These are phyloP conservation scores for Euplexia lucipara DNA, from an alignment of 2,888 invertebrate genomes.

Conservation along the genomic window DNA sequence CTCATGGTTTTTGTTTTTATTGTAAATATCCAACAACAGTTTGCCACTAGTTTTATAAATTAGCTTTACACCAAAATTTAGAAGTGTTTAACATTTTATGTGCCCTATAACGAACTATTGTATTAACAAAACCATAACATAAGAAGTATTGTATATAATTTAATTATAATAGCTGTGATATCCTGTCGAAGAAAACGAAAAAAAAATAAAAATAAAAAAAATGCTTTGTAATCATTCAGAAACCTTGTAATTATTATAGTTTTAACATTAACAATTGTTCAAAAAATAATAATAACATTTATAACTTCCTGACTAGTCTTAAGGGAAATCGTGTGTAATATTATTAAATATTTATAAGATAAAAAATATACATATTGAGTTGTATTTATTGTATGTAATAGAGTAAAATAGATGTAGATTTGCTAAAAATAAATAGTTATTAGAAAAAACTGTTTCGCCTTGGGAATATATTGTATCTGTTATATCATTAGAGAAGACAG, in stretches of 20 bases:
- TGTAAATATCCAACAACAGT: slow-evolving; percentile 70
- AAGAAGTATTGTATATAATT: slow-evolving; percentile 78
- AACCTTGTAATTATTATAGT: slow-evolving; percentile 63
- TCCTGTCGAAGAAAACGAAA: slow-evolving; percentile 77
- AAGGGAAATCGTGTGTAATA: slow-evolving; percentile 78
- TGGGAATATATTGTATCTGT: slow-evolving; percentile 80
- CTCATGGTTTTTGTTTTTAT: slow-evolving; percentile 62
- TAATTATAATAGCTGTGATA: slow-evolving; percentile 89
- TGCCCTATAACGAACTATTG: slow-evolving; percentile 74
- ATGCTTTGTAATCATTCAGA: slow-evolving; percentile 69
- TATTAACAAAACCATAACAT: slow-evolving; percentile 70
- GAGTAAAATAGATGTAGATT: slow-evolving; percentile 72
- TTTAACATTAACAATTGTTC: slow-evolving; percentile 64
- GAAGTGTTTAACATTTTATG: slow-evolving; percentile 74
- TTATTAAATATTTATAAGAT: slow-evolving; percentile 74
- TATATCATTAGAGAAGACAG: slow-evolving; percentile 79
- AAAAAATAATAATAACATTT: slow-evolving; percentile 64
- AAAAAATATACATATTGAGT: slow-evolving; percentile 73
- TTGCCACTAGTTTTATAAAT: slow-evolving; percentile 86
- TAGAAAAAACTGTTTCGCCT: slow-evolving; percentile 78
- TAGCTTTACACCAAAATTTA: slow-evolving; percentile 90
- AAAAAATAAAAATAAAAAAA: slow-evolving; percentile 68
- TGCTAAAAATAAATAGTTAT: slow-evolving; percentile 71
- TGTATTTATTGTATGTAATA: slow-evolving; percentile 84
- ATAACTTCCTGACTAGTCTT: slow-evolving; percentile 85